Base-by-base conservation (phyloP, 2,888 invertebrate genomes). In the Poecilus cupreus region DNA sequence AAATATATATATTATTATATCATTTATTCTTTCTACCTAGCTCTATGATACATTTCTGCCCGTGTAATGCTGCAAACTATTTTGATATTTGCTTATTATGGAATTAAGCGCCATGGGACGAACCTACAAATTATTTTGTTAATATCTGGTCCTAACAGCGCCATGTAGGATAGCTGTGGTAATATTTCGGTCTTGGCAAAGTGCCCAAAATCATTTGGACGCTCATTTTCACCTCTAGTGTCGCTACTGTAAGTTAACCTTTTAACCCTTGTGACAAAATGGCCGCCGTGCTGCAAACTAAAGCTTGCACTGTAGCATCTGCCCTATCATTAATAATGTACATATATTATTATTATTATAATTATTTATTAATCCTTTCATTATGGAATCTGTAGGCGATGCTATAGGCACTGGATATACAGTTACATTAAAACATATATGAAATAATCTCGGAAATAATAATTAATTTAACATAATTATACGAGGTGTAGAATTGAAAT, bases 151-250 rank as follows among this genome's bases (percentile, higher is more conserved):
- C 22, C 54, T 32, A 1, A 32, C 4, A 4, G 10, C 43, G 4
- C 10, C 11, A n/a, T 13, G 11, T n/a, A 43, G 43, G n/a, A n/a
- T 3, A 43, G 10, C n/a, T 13, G 16, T 26, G 26, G 60, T 60
- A 26, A 60, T 60, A 60, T 60, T 60, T 26, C 60, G 11, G 22
- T n/a, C n/a, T 13, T 60, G 60, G 60, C 60, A 26, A 60, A 60
- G 60, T 60, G 60, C 60, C 60, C 26, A n/a, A 60, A 60, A 60
- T 4, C 26, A 60, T 60, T 60, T 60, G 26, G 24, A 3, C 24
- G 60, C 43, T 11, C 43, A 43, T 26, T 24, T 60, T 60, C 24
- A 26, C 60, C 26, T 24, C 26, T 26, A 60, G n/a, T 26, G 10
- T 13, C n/a, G 26, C 11, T 57, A 57, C 24, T 57, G 11, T 2